Evolutionary conservation across 1,140 invertebrate species (phyloP).

Genomic region (Nilaparvata lugens): DNA sequence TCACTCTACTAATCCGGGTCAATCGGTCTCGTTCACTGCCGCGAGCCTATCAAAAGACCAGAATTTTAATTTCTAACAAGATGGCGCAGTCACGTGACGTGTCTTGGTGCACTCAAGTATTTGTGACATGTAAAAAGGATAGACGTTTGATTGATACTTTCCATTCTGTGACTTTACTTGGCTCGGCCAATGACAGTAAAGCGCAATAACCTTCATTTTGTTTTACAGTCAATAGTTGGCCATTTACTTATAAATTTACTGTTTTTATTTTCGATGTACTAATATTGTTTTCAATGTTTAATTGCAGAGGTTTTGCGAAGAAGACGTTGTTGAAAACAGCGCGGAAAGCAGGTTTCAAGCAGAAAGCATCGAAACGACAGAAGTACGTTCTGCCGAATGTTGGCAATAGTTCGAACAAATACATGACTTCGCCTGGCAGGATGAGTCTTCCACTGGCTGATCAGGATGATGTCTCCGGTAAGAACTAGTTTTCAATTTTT

Average conservation of each 20-base stretch:
- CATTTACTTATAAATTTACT: neutral
- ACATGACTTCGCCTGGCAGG: constrained; percentile 50
- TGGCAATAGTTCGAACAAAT: constrained; percentile 43
- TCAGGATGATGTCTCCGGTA: constrained; percentile 57
- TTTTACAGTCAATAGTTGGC: too few species aligned
- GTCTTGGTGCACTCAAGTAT: too few species aligned
- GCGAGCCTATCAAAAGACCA: too few species aligned
- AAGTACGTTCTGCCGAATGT: constrained; percentile 70
- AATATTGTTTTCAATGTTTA: constrained; percentile 4
- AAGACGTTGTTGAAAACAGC: constrained; percentile 90
- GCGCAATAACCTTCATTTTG: too few species aligned
- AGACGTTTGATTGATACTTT: too few species aligned
- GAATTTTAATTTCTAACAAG: too few species aligned
- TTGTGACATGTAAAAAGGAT: too few species aligned
- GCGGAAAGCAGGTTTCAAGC: constrained; percentile 81
- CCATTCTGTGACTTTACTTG: too few species aligned
- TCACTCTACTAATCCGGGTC: too few species aligned
- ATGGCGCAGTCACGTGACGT: too few species aligned
- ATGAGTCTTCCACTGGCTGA: constrained; percentile 51
- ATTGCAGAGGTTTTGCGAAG: constrained; percentile 78
- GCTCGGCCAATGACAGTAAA: too few species aligned
- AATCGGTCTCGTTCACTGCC: too few species aligned
- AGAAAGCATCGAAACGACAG: constrained; percentile 76
- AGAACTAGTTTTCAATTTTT: constrained; percentile 27
- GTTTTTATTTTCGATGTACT: constrained; percentile 1